Evolutionary conservation across 1,140 invertebrate genomes (phyloP).

Genomic region (Drosophila erecta): DNA sequence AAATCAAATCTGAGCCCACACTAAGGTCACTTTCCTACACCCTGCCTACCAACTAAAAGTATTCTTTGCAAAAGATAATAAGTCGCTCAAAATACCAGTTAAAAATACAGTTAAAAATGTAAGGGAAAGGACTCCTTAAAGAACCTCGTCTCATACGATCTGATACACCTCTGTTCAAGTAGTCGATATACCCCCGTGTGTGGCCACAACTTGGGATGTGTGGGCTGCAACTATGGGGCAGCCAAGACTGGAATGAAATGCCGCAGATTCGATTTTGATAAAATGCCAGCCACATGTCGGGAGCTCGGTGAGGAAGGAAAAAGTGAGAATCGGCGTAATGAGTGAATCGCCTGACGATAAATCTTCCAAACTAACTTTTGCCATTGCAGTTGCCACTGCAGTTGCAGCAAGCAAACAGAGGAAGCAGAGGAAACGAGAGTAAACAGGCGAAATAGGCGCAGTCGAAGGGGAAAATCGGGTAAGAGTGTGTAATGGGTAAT

Average conservation of each 20-base stretch:
- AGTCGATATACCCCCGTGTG: background rate
- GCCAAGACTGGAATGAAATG: constrained; percentile 63
- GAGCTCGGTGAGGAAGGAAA: constrained; percentile 45
- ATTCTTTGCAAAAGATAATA: too few relatives aligned
- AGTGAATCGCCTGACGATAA: constrained; percentile 21
- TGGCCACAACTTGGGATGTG: constrained; percentile 45
- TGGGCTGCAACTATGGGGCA: constrained; percentile 47
- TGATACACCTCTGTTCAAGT: background rate
- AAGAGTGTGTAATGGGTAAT: background rate
- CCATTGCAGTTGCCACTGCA: constrained; percentile 6
- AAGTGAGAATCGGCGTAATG: constrained; percentile 52
- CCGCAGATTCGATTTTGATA: constrained; percentile 76
- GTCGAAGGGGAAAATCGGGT: background rate
- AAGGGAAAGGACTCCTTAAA: too few relatives aligned
- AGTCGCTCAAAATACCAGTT: too few relatives aligned
- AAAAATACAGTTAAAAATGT: too few relatives aligned
- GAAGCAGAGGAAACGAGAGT: constrained; percentile 28
- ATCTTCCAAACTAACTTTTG: constrained; percentile 32
- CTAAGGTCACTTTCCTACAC: background rate
- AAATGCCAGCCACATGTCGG: constrained; percentile 74
- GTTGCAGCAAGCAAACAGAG: constrained; percentile 18
- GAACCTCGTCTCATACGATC: too few relatives aligned
- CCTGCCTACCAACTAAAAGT: too few relatives aligned
- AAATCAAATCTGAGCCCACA: constrained; percentile 13
- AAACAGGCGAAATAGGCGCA: constrained; percentile 12